Percentiles rank a stretch among this genome's conserved stretches.
phyloP scores from a whole-genome alignment of 2,888 invertebrate species.

The Herminia tarsipennalis region DNA sequence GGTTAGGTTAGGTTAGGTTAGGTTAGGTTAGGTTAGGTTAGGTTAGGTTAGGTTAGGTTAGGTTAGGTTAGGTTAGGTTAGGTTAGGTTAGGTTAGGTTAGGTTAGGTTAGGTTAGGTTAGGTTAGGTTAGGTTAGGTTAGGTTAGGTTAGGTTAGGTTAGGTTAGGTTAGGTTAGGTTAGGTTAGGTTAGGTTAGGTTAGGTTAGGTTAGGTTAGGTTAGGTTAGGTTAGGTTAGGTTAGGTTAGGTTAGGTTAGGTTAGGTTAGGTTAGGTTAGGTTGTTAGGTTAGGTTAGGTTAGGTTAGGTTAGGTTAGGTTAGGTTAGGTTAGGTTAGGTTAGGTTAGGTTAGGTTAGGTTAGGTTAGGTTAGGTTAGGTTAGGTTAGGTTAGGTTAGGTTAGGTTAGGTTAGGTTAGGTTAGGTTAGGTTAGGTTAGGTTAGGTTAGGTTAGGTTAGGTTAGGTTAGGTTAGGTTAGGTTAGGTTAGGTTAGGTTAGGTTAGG shows the following conservation, averaged over 20 bases:
- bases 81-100: slow-evolving; percentile 14
- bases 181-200: slow-evolving; percentile 17
- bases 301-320: slow-evolving; percentile 17
- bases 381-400: slow-evolving; percentile 14
- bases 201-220: slow-evolving; percentile 20
- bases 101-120: slow-evolving; percentile 18
- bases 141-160: slow-evolving; percentile 14
- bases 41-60: slow-evolving; percentile 17
- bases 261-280: slow-evolving; percentile 19
- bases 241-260: slow-evolving; percentile 19
- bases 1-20: slow-evolving; percentile 19
- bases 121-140: slow-evolving; percentile 20
- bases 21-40: slow-evolving; percentile 19
- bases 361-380: slow-evolving; percentile 16
- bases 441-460: too few species aligned
- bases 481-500: too few species aligned
- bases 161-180: slow-evolving; percentile 15
- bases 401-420: too few species aligned
- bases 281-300: slow-evolving; percentile 19
- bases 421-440: too few species aligned
- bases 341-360: slow-evolving; percentile 16
- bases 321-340: slow-evolving; percentile 16
- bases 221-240: slow-evolving; percentile 20
- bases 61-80: slow-evolving; percentile 21
- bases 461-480: too few species aligned